phyloP scores from a whole-genome alignment of 2,888 invertebrate genomes.

The Luperina nickerlii region DNA sequence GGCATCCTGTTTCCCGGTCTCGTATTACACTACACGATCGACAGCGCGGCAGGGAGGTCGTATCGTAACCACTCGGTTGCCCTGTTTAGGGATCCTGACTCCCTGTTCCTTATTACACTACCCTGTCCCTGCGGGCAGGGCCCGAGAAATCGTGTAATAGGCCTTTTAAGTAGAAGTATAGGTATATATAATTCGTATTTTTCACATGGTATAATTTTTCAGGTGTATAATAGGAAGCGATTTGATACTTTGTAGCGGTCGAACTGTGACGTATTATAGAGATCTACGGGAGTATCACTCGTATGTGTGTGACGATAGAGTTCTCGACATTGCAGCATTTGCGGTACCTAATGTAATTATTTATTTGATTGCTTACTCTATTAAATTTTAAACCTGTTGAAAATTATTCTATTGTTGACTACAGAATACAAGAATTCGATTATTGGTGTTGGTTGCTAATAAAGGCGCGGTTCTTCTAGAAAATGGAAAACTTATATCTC shows the following conservation, averaged over 20 bases:
- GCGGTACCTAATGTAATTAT: conserved; percentile 86
- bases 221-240: conserved; percentile 96
- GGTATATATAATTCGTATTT: background rate
- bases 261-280: conserved; percentile 96
- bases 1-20: background rate
- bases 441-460: conserved; percentile 95
- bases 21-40: no score
- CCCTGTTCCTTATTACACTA: no score
- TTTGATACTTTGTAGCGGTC: conserved; percentile 95
- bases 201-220: conserved; percentile 59
- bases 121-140: background rate
- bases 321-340: conserved; percentile 93
- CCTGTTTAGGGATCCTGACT: no score
- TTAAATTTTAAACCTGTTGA: conserved; percentile 23
- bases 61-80: no score
- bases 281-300: conserved; percentile 97
- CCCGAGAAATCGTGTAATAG: background rate
- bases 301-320: conserved; percentile 96
- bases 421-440: conserved; percentile 91
- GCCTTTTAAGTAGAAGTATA: background rate
- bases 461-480: conserved; percentile 94
- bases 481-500: conserved; percentile 91
- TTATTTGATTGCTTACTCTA: conserved; percentile 31
- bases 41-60: no score
- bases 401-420: conserved; percentile 63